phyloP scores from a whole-genome alignment of 2,888 invertebrate genomes.

The Phortica magna region DNA sequence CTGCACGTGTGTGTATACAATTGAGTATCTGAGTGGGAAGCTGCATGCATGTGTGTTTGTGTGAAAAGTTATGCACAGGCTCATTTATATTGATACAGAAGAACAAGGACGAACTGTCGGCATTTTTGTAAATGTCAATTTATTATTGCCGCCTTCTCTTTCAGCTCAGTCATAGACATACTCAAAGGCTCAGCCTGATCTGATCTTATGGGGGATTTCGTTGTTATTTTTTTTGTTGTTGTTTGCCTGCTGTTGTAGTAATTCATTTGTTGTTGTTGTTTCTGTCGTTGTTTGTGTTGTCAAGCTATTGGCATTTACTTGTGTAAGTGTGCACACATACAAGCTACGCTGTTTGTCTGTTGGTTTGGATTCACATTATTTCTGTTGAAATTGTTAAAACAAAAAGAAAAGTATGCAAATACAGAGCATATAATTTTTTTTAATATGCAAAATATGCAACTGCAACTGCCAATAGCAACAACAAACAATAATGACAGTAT shows the following conservation, averaged over 20 bases:
- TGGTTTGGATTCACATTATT: conserved; percentile 48
- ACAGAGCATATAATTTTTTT: conserved; percentile 36
- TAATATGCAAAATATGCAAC: conserved; percentile 61
- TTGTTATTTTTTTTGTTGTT: conserved; percentile 21
- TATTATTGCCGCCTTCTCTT: conserved; percentile 46
- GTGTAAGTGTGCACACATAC: conserved; percentile 32
- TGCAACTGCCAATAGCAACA: conserved; percentile 47
- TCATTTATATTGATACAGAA: conserved; percentile 24
- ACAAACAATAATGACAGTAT: conserved; percentile 53
- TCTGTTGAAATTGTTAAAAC: conserved; percentile 21
- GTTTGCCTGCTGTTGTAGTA: conserved; percentile 35
- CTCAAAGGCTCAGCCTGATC: not conserved
- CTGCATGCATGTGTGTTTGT: not conserved
- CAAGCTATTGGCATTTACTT: conserved; percentile 43
- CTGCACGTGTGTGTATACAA: not conserved
- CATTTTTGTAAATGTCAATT: conserved; percentile 49
- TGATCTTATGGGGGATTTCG: not conserved
- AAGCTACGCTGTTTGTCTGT: not conserved
- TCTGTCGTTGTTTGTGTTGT: conserved; percentile 47
- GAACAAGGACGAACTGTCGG: not conserved
- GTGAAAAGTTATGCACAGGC: conserved; percentile 27
- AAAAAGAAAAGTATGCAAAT: conserved; percentile 45
- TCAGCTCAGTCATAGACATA: not conserved
- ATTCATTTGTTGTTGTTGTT: conserved; percentile 21
- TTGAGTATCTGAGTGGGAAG: not conserved